phyloP scores from a whole-genome alignment of 2,113 vertebrate species.

The Tichodroma muraria region DNA sequence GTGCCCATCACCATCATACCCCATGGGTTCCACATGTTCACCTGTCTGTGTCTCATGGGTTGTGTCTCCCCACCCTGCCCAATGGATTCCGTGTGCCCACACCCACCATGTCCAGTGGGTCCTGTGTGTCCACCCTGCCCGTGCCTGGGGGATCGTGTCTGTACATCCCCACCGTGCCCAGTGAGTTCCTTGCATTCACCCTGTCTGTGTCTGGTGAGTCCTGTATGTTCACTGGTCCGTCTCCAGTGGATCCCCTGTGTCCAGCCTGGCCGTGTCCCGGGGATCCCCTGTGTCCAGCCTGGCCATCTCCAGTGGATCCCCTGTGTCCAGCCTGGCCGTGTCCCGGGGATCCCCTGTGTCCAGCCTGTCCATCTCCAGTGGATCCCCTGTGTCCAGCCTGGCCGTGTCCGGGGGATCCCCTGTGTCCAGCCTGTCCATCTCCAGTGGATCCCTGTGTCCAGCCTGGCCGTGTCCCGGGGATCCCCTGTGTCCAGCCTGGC shows the following conservation, averaged over 20 bases:
- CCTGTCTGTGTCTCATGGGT: neutral
- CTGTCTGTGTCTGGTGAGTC: neutral
- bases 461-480: rapidly evolving
- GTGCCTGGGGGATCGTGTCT: neutral
- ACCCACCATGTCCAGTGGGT: neutral
- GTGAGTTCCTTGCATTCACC: too few species aligned
- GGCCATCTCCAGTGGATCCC: rapidly evolving
- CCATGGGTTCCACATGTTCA: neutral
- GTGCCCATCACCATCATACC: neutral
- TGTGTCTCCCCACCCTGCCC: too few species aligned
- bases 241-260: neutral
- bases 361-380: rapidly evolving
- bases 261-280: rapidly evolving
- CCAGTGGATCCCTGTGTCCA: neutral
- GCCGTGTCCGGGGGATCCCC: rapidly evolving
- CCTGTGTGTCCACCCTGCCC: neutral
- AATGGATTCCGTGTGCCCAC: neutral
- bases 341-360: neutral
- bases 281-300: too few species aligned
- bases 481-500: neutral
- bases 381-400: neutral
- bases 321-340: neutral
- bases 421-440: rapidly evolving
- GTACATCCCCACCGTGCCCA: neutral
- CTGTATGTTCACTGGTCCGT: too few species aligned